Conservation (phyloP, 2,888 invertebrate species). For the Philaethria dido region DNA sequence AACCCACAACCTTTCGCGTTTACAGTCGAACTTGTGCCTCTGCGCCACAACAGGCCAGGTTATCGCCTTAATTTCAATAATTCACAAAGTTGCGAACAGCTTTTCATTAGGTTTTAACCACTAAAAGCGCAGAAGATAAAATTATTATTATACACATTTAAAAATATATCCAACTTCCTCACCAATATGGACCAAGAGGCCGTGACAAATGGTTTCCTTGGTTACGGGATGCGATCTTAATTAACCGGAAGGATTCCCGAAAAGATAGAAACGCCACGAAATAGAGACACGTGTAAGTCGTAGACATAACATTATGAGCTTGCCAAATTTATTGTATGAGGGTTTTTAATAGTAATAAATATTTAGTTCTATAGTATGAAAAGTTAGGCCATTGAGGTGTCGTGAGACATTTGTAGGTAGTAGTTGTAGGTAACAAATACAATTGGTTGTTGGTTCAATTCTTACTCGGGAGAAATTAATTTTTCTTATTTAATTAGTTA, state of each 20-base stretch:
- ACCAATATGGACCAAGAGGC: slow-evolving; percentile 43
- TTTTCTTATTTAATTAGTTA: too few species aligned
- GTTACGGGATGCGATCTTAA: slow-evolving; percentile 50
- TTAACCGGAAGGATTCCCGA: slow-evolving; percentile 45
- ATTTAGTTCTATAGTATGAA: too few species aligned
- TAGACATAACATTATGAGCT: slow-evolving; percentile 20
- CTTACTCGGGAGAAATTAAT: too few species aligned
- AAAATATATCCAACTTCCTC: slow-evolving; percentile 27
- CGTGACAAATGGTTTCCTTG: slow-evolving; percentile 55
- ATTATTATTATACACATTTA: neutral
- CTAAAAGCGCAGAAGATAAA: neutral
- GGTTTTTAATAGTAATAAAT: neutral
- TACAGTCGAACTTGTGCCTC: too few species aligned
- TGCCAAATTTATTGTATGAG: slow-evolving; percentile 19
- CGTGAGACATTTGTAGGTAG: too few species aligned
- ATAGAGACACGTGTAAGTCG: neutral
- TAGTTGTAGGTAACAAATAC: too few species aligned
- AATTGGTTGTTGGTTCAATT: too few species aligned
- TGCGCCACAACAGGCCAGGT: too few species aligned
- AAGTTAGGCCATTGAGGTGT: neutral
- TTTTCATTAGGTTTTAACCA: neutral
- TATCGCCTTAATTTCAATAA: too few species aligned
- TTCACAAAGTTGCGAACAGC: too few species aligned
- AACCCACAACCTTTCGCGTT: too few species aligned
- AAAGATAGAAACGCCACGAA: slow-evolving; percentile 35